Evolutionary conservation across 2,113 vertebrate species (phyloP), one percentile per base, ranked within the genome.

Genomic region (Ammospiza nelsoni): DNA sequence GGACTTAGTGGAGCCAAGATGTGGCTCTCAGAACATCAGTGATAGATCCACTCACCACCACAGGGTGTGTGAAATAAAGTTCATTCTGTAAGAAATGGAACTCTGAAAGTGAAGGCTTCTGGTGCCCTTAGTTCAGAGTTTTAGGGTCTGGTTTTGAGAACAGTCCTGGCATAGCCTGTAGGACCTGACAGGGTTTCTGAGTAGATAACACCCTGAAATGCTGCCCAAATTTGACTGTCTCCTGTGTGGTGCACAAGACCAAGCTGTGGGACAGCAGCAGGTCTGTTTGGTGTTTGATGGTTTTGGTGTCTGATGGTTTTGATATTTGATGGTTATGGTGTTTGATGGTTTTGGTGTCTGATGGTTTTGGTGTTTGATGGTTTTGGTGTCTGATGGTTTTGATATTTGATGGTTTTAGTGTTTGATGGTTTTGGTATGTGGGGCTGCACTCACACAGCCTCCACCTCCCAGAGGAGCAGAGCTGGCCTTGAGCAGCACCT

Each of bases 401-500:
- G 21, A 21, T 23, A 5, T 22, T 48, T 12, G 55, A 15, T 61
- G 80, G 18, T 3, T 4, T 29, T 62, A 46, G 57, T 52, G 57
- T 62, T 35, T 46, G 43, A 7, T 61, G 66, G 18, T 3, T 4
- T 29, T 62, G 57, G 57, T 52, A 39, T 62, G 35, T 62, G n/a
- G 15, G 15, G 17, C 16, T 84, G 24, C 13, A 7, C 43, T 52
- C 54, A 44, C 18, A 43, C 18, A 54, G 19, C 57, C 52, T 21
- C 35, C 46, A 17, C 11, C 41, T 69, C 16, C 61, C 22, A 1
- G 3, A 16, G 35, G 19, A 58, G 12, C 49, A 63, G 44, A 37
- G 31, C 2, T 14, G 43, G 48, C 62, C 51, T 51, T 0, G 0
- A 16, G 12, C 20, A 55, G 6, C 2, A 17, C 25, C 5, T 0